These are phyloP conservation scores for Dunckerocampus dactyliophorus DNA, from an alignment of 2,113 vertebrate species.

Conservation along the genomic window DNA sequence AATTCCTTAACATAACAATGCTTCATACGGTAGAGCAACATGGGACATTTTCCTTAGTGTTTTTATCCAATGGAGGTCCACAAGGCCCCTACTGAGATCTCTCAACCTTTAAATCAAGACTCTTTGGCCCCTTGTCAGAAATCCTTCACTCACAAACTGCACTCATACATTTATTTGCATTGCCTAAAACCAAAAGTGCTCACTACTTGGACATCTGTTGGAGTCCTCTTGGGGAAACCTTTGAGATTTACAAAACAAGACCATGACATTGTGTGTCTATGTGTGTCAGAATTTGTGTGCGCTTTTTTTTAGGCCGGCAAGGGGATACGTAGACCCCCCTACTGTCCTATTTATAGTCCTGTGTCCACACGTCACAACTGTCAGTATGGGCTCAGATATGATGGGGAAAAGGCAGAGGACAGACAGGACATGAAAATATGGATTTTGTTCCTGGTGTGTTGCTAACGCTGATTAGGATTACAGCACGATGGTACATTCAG, in stretches of 20 bases:
- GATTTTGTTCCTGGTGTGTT: slow-evolving; percentile 33
- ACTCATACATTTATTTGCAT: slow-evolving; percentile 8
- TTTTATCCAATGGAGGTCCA: slow-evolving; percentile 70
- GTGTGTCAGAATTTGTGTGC: slow-evolving; percentile 50
- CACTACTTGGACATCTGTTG: neutral
- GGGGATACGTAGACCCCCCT: slow-evolving; percentile 53
- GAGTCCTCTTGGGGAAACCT: neutral
- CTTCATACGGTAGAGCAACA: neutral
- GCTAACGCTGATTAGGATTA: neutral
- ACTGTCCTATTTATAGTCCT: slow-evolving; percentile 56
- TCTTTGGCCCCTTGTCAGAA: slow-evolving; percentile 62
- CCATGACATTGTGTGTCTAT: slow-evolving; percentile 16
- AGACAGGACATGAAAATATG: slow-evolving; percentile 21
- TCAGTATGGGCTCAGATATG: slow-evolving; percentile 53
- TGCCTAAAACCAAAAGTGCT: neutral
- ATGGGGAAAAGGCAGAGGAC: slow-evolving; percentile 35
- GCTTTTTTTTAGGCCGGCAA: slow-evolving; percentile 24
- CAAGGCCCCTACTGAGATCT: slow-evolving; percentile 69
- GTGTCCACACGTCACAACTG: slow-evolving; percentile 62
- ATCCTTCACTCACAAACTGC: slow-evolving; percentile 59
- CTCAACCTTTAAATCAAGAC: slow-evolving; percentile 59
- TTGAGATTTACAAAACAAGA: neutral
- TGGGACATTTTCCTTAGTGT: slow-evolving; percentile 32
- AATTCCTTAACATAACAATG: neutral
- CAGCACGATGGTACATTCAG: neutral